phyloP scores from a whole-genome alignment of 2,113 vertebrate species.

The Ondatra zibethicus region DNA sequence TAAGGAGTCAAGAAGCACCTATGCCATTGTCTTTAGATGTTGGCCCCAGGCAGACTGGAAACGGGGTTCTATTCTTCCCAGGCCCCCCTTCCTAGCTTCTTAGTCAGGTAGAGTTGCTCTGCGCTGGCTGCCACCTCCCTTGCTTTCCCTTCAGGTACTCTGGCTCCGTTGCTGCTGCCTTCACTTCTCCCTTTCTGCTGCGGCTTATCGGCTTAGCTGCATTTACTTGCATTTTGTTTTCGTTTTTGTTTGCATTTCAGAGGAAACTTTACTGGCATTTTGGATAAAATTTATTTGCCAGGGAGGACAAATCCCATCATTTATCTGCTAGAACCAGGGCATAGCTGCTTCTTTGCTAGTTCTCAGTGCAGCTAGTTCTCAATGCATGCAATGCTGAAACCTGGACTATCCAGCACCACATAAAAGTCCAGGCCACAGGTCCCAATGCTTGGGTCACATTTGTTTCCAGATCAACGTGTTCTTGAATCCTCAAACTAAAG shows the following conservation, averaged over 20 bases:
- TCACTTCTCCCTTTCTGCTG: not conserved
- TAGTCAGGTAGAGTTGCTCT: not conserved
- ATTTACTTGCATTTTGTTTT: not conserved
- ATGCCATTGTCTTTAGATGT: not conserved
- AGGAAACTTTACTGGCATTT: not conserved
- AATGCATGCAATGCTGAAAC: not conserved
- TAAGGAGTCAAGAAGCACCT: not conserved
- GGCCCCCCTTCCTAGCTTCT: not conserved
- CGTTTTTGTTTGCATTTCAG: not conserved
- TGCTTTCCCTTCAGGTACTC: accelerated
- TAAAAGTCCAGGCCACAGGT: too few relatives aligned
- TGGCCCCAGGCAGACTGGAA: not conserved
- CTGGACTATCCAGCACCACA: not conserved
- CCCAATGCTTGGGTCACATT: not conserved
- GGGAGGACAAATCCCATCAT: not conserved
- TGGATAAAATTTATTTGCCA: not conserved
- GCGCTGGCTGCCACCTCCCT: too few relatives aligned
- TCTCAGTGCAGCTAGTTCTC: not conserved
- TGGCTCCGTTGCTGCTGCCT: too few relatives aligned
- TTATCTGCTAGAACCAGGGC: not conserved
- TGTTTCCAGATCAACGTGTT: not conserved
- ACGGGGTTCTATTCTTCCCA: not conserved
- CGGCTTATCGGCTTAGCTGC: accelerated
- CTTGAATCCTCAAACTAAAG: not conserved
- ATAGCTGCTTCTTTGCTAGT: not conserved